Conservation (phyloP, 2,113 vertebrate genomes). For the Prionailurus viverrinus region DNA sequence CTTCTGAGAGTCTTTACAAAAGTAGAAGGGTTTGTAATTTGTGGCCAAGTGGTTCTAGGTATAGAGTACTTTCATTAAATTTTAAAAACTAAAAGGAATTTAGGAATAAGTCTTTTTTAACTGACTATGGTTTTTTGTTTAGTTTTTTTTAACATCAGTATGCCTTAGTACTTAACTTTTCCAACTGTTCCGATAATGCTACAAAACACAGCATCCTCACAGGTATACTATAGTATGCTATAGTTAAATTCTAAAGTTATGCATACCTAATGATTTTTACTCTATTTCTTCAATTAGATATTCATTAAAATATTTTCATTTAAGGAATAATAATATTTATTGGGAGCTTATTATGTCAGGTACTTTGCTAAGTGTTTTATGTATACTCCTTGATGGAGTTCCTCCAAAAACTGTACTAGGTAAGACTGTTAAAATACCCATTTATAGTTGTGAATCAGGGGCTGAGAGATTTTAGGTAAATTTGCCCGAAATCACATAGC, state of each 20-base stretch:
- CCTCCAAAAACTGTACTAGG: not conserved
- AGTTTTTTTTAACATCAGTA: slow-evolving; percentile 18
- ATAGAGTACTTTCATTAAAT: slow-evolving; percentile 31
- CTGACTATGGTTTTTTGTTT: not conserved
- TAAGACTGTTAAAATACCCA: not conserved
- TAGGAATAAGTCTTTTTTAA: slow-evolving; percentile 37
- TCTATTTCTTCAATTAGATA: slow-evolving; percentile 1
- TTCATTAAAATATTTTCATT: slow-evolving; percentile 50
- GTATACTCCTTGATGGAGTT: slow-evolving; percentile 16
- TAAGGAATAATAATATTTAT: slow-evolving; percentile 51
- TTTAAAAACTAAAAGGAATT: slow-evolving; percentile 13
- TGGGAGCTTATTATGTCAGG: not conserved
- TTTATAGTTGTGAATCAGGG: not conserved
- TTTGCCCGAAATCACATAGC: not conserved
- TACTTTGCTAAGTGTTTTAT: slow-evolving; percentile 1
- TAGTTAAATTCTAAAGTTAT: slow-evolving; percentile 19
- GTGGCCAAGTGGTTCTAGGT: not conserved
- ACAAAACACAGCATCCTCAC: slow-evolving; percentile 2
- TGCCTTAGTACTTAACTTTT: slow-evolving; percentile 27
- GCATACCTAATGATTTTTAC: slow-evolving; percentile 29
- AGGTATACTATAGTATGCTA: not conserved
- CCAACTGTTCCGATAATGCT: not conserved
- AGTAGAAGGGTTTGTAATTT: slow-evolving; percentile 43
- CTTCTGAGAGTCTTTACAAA: slow-evolving; percentile 23
- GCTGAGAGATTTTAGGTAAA: not conserved